Evolutionary conservation across 2,797 vertebrate genomes (phyloP), one percentile per base, ranked within the genome.

Genomic region (Leptatherina wallacei): DNA sequence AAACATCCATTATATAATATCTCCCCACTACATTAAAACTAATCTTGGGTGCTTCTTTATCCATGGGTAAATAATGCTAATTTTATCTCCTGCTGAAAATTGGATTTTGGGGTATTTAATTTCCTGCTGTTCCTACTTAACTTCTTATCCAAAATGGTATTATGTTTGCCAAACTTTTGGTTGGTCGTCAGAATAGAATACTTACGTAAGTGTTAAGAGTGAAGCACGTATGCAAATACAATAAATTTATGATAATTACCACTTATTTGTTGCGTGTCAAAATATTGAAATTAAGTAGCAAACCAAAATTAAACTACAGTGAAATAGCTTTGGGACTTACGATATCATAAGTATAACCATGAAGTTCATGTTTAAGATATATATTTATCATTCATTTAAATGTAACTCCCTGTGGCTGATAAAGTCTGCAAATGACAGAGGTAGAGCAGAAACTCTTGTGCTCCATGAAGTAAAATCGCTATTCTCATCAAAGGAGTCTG

Each of bases 51-150:
- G 36, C 49, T 24, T 14, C 57, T 44, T 40, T 44, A 44, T 36
- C 5, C 27, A n/a, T 55, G 30, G 35, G 62, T 55, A 61, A 49
- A 57, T 70, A 20, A 36, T 36, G 33, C 7, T 52, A 60, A 52
- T 54, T 24, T 32, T 5, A 18, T 61, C 33, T 68, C 29, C 4
- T 22, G 20, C 27, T 57, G 47, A n/a, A 35, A 14, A 62, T 55
- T 71, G 33, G 51, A 56, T 63, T 44, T 55, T 29, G 27, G 29
- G 20, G 32, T 12, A 32, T 62, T 27, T 4, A 12, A 9, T 44
- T 42, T 62, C 29, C 57, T 42, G 35, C 18, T 55, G 36, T 30
- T 20, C 24, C n/a, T 35, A 2, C 66, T 60, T 52, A 44, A 18
- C 40, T 44, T 4, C 32, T 59, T 57, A 44, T 44, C 29, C 35